phyloP scores from a whole-genome alignment of 2,797 vertebrate species.

The Coregonus suidteri region DNA sequence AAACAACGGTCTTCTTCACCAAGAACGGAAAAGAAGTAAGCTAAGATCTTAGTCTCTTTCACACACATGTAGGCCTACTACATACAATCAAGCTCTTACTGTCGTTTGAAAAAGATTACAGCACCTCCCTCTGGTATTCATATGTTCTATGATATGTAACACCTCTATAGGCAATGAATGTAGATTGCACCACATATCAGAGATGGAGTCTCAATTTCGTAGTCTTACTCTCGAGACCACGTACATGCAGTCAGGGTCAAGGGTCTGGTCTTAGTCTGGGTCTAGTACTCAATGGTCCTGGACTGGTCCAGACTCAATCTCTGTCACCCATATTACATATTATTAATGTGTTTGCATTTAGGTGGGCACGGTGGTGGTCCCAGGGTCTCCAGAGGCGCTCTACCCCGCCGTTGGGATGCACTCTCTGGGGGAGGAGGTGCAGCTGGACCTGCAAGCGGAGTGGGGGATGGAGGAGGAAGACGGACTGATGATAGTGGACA shows the following conservation, averaged over 20 bases:
- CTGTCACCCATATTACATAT: neutral
- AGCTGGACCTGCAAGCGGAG: constrained; percentile 87
- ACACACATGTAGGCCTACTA: neutral
- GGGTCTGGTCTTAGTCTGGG: no score
- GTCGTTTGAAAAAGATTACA: neutral
- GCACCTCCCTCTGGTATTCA: no score
- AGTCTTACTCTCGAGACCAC: no score
- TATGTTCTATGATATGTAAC: neutral
- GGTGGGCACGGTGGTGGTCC: constrained; percentile 88
- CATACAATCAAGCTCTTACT: neutral
- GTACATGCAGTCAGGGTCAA: neutral
- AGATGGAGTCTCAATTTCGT: no score
- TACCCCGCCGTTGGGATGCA: constrained; percentile 95
- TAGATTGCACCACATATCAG: neutral
- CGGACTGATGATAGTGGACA: constrained; percentile 95
- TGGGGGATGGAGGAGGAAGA: constrained; percentile 87
- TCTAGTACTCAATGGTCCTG: no score
- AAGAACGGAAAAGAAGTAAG: constrained; percentile 90
- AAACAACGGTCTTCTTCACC: constrained; percentile 92
- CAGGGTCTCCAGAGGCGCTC: constrained; percentile 82
- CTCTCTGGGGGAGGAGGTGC: constrained; percentile 91
- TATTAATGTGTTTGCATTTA: constrained; percentile 52
- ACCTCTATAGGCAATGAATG: neutral
- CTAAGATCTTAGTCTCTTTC: neutral
- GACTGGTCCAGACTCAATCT: no score